A percentile compares a stretch with the other conserved stretches of the same genome.
phyloP scores from a whole-genome alignment of 1,140 invertebrate genomes.

The Streblospio benedicti region DNA sequence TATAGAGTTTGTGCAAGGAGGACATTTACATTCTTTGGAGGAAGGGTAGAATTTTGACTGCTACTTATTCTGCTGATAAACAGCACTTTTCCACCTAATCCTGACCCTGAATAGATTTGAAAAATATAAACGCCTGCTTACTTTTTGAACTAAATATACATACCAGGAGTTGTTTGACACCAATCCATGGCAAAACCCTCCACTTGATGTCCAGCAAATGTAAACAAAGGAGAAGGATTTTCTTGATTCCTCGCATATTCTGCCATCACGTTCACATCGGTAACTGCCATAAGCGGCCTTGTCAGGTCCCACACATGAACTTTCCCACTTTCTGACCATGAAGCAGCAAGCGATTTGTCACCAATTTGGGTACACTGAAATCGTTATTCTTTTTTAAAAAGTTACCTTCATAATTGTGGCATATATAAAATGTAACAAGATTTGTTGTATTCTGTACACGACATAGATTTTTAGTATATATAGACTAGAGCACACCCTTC shows the following conservation, averaged over 20 bases:
- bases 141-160: neutral
- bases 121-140: too few relatives aligned
- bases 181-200: slow-evolving; percentile 95
- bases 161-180: slow-evolving; percentile 69
- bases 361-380: slow-evolving; percentile 46
- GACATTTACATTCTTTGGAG: too few relatives aligned
- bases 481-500: neutral
- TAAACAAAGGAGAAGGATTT: slow-evolving; percentile 63
- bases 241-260: slow-evolving; percentile 43
- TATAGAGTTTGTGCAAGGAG: too few relatives aligned
- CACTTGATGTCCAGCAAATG: slow-evolving; percentile 78
- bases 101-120: too few relatives aligned
- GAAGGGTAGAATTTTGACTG: too few relatives aligned
- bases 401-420: too few relatives aligned
- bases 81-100: too few relatives aligned
- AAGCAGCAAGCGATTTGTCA: slow-evolving; percentile 60
- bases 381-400: too few relatives aligned
- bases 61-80: too few relatives aligned
- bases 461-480: neutral
- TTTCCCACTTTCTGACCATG: slow-evolving; percentile 84
- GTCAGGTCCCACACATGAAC: slow-evolving; percentile 87
- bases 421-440: too few relatives aligned
- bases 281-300: slow-evolving; percentile 65
- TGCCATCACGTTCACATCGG: slow-evolving; percentile 57
- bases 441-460: too few relatives aligned